Conservation (phyloP, 2,113 vertebrate species). For the Phrynosoma blainvillii region DNA sequence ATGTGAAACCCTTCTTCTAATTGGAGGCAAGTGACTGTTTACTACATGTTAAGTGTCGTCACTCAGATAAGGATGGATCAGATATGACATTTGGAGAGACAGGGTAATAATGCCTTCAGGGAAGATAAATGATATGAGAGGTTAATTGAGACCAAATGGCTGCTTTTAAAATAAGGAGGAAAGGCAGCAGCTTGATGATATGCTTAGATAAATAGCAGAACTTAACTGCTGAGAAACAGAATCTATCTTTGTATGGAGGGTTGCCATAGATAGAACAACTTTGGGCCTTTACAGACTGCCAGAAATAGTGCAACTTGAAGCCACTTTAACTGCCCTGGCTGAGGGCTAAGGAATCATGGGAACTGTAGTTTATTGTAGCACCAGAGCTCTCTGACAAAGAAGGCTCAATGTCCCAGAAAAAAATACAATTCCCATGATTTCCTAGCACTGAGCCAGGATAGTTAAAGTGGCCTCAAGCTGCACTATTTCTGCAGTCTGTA, state of each 20-base stretch:
- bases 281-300: too few relatives aligned
- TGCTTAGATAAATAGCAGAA: background rate
- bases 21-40: background rate
- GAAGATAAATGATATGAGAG: constrained; percentile 20
- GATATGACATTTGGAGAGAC: constrained; percentile 35
- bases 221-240: background rate
- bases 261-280: background rate
- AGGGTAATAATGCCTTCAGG: background rate
- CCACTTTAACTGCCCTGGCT: too few relatives aligned
- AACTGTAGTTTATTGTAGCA: too few relatives aligned
- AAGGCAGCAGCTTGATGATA: constrained; percentile 9
- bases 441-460: too few relatives aligned
- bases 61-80: constrained; percentile 43
- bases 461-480: too few relatives aligned
- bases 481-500: background rate
- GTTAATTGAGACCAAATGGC: constrained; percentile 44
- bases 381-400: too few relatives aligned
- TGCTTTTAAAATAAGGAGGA: constrained; percentile 28
- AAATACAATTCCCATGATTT: too few relatives aligned
- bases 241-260: background rate
- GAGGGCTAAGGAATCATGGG: too few relatives aligned
- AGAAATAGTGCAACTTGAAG: too few relatives aligned
- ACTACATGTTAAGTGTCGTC: background rate
- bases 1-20: constrained; percentile 2
- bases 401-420: too few relatives aligned